Evolutionary conservation across 1,140 invertebrate species (phyloP).

Genomic region (Drosophila subobscura): DNA sequence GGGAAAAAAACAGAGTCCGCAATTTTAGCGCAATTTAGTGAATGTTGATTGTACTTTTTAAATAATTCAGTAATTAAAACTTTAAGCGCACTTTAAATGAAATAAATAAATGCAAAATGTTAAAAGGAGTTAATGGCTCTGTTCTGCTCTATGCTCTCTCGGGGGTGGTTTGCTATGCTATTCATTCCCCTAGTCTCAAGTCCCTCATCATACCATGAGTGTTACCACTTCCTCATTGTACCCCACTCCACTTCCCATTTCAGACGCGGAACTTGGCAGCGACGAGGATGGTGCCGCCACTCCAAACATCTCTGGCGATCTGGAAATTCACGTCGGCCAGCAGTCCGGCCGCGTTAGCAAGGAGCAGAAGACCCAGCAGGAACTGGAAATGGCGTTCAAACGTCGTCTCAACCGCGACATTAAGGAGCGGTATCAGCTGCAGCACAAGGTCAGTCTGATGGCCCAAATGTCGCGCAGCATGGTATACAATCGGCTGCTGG

Average conservation of each 20-base stretch:
- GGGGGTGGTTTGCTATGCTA: constrained; percentile 6
- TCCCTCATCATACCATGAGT: constrained; percentile 8
- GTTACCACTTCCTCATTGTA: constrained; percentile 32
- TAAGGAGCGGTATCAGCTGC: constrained; percentile 90
- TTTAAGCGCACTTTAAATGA: constrained; percentile 76
- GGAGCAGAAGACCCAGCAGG: constrained; percentile 85
- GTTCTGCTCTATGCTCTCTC: constrained; percentile 23
- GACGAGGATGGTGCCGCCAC: constrained; percentile 37
- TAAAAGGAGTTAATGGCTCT: constrained; percentile 27
- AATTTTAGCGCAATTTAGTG: constrained; percentile 74
- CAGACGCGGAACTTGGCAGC: constrained; percentile 53
- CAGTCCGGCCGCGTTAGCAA: constrained; percentile 35
- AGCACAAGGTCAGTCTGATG: constrained; percentile 94
- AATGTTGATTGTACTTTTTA: constrained; percentile 69
- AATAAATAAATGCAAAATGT: constrained; percentile 79
- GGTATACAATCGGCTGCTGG: constrained; percentile 89
- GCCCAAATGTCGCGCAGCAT: constrained; percentile 92
- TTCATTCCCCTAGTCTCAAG: constrained; percentile 19
- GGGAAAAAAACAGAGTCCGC: constrained; percentile 43
- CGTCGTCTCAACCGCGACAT: constrained; percentile 89
- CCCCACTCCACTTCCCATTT: constrained; percentile 43
- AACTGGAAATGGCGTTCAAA: constrained; percentile 89
- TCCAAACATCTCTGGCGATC: constrained; percentile 65
- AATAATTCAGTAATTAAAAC: constrained; percentile 65
- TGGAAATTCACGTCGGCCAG: constrained; percentile 72